Base-by-base conservation (phyloP, 2,888 invertebrate species). In the Lasioglossum morio region DNA sequence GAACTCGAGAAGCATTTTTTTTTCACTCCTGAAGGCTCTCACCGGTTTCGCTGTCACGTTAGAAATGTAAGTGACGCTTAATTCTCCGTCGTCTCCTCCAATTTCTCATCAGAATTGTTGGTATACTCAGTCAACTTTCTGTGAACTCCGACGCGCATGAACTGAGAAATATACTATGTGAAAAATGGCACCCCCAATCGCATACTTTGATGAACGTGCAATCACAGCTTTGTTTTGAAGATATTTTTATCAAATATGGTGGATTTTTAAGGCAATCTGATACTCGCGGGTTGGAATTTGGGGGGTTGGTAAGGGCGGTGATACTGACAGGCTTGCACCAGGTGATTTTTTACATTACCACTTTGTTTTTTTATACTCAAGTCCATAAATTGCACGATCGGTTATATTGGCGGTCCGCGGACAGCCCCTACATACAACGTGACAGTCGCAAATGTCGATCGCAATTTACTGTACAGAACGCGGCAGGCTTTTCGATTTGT, bases 31-130 rank as follows among this genome's bases (percentile, higher is more conserved):
- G 34, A 48, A 16, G 77, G 30, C n/a, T 2, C 63, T 5, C 77
- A 75, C 85, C 85, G 80, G 85, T 72, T 43, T 48, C 16, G 14
- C 27, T 40, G 46, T 75, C 77, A 46, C 60, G 57, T 75, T 46
- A 23, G 14, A 85, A 10, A 30, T 75, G 85, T 86, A 78, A 46
- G 79, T 75, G 40, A 37, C 23, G 23, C 37, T 57, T n/a, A 8
- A 19, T 27, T 46, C 30, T 53, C 8, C 30, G 48, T 37, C 4
- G 5, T 4, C 7, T 60, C 0, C 8, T 14, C 27, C 63, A 8
- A 16, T 34, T 16, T 70, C 27, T 4, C 16, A 46, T 43, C n/a
- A 2, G n/a, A 1, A 40, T 75, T 4, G 37, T 19, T 0, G 4
- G 14, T 0, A 5, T 14, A 40, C 10, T n/a, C 12, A 40, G 12